A percentile compares a stretch with the other conserved stretches of the same genome.
Conservation (phyloP, 2,888 invertebrate genomes). For the Limnephilus lunatus region DNA sequence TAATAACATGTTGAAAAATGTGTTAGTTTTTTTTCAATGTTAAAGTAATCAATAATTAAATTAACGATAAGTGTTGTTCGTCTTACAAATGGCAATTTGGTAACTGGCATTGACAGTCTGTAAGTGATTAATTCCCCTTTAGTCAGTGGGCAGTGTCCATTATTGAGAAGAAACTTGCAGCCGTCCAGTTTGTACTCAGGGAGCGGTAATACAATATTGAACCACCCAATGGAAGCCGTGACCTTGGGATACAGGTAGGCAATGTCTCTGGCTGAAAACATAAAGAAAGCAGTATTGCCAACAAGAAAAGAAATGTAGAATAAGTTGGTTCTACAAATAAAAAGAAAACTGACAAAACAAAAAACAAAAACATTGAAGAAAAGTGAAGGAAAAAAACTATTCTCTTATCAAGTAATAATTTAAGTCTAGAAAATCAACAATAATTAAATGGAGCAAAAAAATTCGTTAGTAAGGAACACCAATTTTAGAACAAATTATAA, state of each 20-base stretch:
- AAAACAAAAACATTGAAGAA: too few relatives aligned
- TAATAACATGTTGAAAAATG: too few relatives aligned
- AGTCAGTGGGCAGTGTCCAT: constrained; percentile 70
- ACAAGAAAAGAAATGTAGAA: neutral
- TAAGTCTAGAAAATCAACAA: too few relatives aligned
- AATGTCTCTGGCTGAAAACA: constrained; percentile 41
- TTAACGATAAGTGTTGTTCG: neutral
- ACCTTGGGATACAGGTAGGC: constrained; percentile 68
- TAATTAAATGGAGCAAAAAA: too few relatives aligned
- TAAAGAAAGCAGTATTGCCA: neutral
- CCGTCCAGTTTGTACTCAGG: constrained; percentile 69
- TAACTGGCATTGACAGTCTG: constrained; percentile 68
- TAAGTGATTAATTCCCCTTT: constrained; percentile 70
- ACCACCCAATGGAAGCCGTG: constrained; percentile 68
- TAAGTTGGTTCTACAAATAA: neutral
- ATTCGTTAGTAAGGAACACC: too few relatives aligned
- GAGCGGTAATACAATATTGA: constrained; percentile 69
- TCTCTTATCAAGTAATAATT: too few relatives aligned
- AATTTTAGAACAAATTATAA: too few relatives aligned
- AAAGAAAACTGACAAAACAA: neutral
- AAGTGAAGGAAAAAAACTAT: too few relatives aligned
- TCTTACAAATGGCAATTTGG: neutral
- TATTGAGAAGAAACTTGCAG: constrained; percentile 68
- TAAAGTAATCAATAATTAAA: neutral
- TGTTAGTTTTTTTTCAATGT: too few relatives aligned